A percentile compares a stretch with the other conserved stretches of the same genome.
These are phyloP conservation scores for Chloroceryle amazona DNA, from an alignment of 2,797 vertebrate species.

Conservation along the genomic window DNA sequence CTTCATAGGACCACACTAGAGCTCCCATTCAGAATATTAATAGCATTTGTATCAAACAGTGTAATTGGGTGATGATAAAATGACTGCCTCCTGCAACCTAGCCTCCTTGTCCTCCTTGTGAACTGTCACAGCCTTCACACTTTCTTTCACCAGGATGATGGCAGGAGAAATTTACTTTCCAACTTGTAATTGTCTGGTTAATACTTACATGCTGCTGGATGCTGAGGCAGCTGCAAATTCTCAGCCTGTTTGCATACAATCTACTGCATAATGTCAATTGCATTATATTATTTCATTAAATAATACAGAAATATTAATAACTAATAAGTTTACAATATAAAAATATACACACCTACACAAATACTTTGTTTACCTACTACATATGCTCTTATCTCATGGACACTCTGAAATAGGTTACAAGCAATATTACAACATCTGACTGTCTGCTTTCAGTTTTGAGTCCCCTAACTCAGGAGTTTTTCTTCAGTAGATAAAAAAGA, in stretches of 20 bases:
- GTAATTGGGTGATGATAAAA: not conserved
- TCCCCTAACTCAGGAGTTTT: not conserved
- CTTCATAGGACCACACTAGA: not conserved
- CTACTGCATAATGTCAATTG: not conserved
- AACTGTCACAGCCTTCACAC: not conserved
- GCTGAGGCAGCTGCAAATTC: not conserved
- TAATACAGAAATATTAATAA: not conserved
- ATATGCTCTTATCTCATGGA: not conserved
- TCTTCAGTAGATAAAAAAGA: not conserved
- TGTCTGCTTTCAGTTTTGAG: not conserved
- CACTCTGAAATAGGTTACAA: not conserved
- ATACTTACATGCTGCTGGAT: not conserved
- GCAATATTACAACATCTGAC: not conserved
- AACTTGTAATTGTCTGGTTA: not conserved
- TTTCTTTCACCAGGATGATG: not conserved
- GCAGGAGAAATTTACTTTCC: not conserved
- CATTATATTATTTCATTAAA: not conserved
- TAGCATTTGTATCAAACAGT: not conserved
- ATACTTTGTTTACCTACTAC: not conserved
- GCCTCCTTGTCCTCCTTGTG: not conserved
- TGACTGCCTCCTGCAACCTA: not conserved
- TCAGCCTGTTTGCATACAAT: not conserved
- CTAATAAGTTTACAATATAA: not conserved
- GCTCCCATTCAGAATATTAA: not conserved
- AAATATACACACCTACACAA: not conserved